A percentile compares a stretch with the other conserved stretches of the same genome.
Evolutionary conservation across 2,113 vertebrate species (phyloP).

Genomic region (Caracal caracal): DNA sequence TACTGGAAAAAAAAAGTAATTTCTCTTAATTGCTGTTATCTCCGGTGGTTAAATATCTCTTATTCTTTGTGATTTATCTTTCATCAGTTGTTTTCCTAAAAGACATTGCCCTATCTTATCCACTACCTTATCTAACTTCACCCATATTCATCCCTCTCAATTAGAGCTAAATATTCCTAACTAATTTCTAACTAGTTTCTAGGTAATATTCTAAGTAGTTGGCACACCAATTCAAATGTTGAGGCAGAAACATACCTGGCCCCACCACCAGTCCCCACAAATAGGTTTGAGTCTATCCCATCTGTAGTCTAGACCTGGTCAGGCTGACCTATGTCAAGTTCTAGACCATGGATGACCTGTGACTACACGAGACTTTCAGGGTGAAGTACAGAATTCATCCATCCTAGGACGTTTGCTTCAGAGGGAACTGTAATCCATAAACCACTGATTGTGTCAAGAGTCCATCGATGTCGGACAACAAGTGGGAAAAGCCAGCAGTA

Average conservation of each 20-base stretch:
- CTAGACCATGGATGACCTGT: background rate
- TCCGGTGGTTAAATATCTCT: background rate
- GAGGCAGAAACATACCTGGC: background rate
- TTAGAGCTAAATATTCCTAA: background rate
- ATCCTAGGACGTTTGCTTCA: background rate
- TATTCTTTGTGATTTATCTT: slow-evolving; percentile 13
- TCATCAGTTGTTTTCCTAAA: background rate
- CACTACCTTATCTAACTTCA: background rate
- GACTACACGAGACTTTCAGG: background rate
- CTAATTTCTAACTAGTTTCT: background rate
- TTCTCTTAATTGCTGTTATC: slow-evolving; percentile 9
- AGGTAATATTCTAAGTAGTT: background rate
- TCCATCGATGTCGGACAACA: background rate
- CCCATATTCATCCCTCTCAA: background rate
- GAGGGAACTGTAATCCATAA: background rate
- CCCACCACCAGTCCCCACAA: background rate
- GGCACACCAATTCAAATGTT: background rate
- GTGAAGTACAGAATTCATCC: background rate
- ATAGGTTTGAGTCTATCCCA: background rate
- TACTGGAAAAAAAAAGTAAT: background rate
- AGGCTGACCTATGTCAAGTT: background rate
- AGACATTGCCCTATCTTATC: background rate
- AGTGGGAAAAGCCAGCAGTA: background rate
- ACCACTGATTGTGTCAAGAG: background rate
- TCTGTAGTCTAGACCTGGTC: background rate